Conservation (phyloP, 2,113 vertebrate species). For the Aptenodytes patagonicus region DNA sequence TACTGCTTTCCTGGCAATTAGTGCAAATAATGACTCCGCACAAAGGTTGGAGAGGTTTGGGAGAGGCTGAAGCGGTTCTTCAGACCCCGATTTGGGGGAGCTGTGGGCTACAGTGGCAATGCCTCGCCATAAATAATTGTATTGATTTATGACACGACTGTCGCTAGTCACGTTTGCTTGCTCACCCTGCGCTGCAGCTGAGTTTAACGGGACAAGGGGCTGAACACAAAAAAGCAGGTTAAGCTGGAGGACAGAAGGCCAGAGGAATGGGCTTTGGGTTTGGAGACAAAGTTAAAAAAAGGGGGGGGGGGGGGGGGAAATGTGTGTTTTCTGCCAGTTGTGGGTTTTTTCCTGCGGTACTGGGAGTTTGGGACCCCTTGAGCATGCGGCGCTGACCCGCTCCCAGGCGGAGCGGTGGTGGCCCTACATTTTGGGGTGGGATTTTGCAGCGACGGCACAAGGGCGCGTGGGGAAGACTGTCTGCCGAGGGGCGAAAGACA, state of each 20-base stretch:
- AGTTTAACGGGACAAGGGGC: neutral
- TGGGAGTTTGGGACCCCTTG: neutral
- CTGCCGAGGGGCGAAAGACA: neutral
- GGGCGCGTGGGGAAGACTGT: rapidly evolving
- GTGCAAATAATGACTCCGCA: neutral
- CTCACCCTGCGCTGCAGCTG: neutral
- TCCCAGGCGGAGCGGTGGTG: rapidly evolving
- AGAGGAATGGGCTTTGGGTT: neutral
- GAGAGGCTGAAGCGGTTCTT: neutral
- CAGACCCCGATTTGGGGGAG: neutral
- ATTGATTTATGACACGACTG: neutral
- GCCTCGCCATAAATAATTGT: neutral
- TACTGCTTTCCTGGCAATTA: neutral
- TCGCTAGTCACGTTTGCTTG: neutral
- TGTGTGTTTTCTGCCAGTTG: rapidly evolving
- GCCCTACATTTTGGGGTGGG: neutral
- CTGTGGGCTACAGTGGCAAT: rapidly evolving
- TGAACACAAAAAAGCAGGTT: neutral
- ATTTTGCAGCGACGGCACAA: neutral
- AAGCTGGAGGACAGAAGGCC: neutral
- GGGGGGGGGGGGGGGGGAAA: neutral
- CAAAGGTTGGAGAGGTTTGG: neutral
- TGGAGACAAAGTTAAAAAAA: neutral
- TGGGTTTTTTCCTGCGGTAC: neutral
- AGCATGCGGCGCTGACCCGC: rapidly evolving